Evolutionary conservation across 2,797 vertebrate species (phyloP).

Genomic region (Emys orbicularis): DNA sequence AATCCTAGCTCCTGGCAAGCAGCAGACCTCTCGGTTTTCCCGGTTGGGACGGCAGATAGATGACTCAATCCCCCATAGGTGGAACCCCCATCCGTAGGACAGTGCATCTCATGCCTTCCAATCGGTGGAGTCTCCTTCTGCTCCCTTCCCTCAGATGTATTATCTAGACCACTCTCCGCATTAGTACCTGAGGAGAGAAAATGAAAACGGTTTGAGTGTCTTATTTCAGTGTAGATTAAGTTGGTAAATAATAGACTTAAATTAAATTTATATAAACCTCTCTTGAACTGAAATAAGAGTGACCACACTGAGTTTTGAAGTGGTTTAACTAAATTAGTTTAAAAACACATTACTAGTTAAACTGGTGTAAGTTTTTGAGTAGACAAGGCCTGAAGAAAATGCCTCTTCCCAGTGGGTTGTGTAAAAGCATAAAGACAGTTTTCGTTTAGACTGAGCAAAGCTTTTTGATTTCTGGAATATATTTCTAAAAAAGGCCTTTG

Average conservation of each 20-base stretch:
- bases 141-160: too few relatives aligned
- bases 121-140: too few relatives aligned
- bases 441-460: background rate
- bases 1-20: too few relatives aligned
- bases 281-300: background rate
- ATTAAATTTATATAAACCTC: background rate
- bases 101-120: too few relatives aligned
- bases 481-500: background rate
- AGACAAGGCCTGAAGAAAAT: background rate
- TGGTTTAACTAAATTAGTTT: background rate
- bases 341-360: background rate
- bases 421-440: background rate
- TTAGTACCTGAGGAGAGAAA: too few relatives aligned
- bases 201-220: background rate
- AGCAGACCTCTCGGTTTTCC: too few relatives aligned
- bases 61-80: too few relatives aligned
- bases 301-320: background rate
- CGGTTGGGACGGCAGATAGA: too few relatives aligned
- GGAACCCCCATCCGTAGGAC: too few relatives aligned
- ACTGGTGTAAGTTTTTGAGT: background rate
- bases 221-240: conserved; percentile 21
- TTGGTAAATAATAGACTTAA: background rate
- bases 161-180: too few relatives aligned
- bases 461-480: background rate
- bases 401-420: background rate